Conservation (phyloP, 1,140 invertebrate species). For the Drosophila insularis region DNA sequence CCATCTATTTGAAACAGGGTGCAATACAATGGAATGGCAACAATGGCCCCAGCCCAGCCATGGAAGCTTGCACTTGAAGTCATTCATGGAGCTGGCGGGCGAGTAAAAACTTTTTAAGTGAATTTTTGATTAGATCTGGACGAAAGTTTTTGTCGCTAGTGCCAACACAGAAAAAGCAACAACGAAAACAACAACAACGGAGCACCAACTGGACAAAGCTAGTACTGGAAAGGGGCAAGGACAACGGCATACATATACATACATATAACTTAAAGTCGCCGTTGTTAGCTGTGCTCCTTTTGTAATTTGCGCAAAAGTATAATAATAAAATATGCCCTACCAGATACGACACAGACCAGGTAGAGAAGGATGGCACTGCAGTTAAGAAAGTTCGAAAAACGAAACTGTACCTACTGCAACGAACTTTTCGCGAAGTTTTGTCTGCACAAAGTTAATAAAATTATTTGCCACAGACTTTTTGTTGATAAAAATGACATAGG, state of each 20-base stretch:
- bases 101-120: constrained; percentile 78
- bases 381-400: constrained; percentile 49
- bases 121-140: constrained; percentile 80
- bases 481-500: constrained; percentile 77
- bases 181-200: constrained; percentile 17
- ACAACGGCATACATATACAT: constrained; percentile 17
- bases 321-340: constrained; percentile 77
- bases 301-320: constrained; percentile 77
- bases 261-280: constrained; percentile 70
- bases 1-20: constrained; percentile 15
- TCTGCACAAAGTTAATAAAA: constrained; percentile 74
- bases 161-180: constrained; percentile 48
- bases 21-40: constrained; percentile 51
- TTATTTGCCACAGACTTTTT: constrained; percentile 73
- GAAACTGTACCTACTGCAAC: constrained; percentile 59
- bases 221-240: background rate
- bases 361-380: constrained; percentile 16
- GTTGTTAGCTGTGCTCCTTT: constrained; percentile 63
- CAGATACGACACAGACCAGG: constrained; percentile 49
- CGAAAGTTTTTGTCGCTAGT: constrained; percentile 70
- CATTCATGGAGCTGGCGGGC: constrained; percentile 51
- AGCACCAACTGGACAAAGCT: background rate
- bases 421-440: constrained; percentile 72
- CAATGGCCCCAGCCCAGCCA: constrained; percentile 40
- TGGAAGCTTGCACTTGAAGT: constrained; percentile 57